phyloP scores from a whole-genome alignment of 92 coral and sea anemone species.

The Plumapathes pennacea region DNA sequence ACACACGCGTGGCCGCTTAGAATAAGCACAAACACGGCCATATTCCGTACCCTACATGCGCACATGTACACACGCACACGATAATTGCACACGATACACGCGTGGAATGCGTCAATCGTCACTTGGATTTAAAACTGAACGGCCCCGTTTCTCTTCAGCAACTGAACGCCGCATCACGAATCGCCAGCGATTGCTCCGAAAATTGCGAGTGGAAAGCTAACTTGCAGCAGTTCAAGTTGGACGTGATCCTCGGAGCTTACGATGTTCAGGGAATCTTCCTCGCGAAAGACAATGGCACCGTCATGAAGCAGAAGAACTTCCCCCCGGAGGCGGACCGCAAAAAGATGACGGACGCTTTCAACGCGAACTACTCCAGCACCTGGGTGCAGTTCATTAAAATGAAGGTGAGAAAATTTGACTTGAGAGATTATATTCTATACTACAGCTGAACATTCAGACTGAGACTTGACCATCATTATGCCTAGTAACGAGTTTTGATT shows the following conservation, averaged over 20 bases:
- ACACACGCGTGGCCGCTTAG: too few species aligned
- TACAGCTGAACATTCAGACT: too few species aligned
- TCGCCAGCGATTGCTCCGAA: constrained; percentile 1
- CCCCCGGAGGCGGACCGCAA: constrained; percentile 44
- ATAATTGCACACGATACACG: too few species aligned
- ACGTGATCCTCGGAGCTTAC: constrained; percentile 32
- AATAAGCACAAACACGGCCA: too few species aligned
- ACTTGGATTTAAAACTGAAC: too few species aligned
- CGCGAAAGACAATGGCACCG: constrained; percentile 23
- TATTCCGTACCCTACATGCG: too few species aligned
- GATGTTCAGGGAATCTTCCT: constrained; percentile 25
- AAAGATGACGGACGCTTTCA: constrained; percentile 42
- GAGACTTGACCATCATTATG: too few species aligned
- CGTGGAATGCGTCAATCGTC: too few species aligned
- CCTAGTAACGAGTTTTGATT: too few species aligned
- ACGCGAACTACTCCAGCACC: constrained; percentile 14
- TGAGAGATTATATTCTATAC: too few species aligned
- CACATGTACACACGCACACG: too few species aligned
- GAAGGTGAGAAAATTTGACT: constrained; percentile 5
- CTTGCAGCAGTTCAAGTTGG: constrained; percentile 16
- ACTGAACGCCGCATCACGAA: constrained; percentile 15
- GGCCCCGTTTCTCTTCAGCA: too few species aligned
- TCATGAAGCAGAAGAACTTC: constrained; percentile 35
- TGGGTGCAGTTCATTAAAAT: constrained; percentile 18
- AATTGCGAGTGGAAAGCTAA: constrained; percentile 38